A percentile compares a stretch with the other conserved stretches of the same genome.
Conservation (phyloP, 2,888 invertebrate genomes). For the Phaedon cochleariae region DNA sequence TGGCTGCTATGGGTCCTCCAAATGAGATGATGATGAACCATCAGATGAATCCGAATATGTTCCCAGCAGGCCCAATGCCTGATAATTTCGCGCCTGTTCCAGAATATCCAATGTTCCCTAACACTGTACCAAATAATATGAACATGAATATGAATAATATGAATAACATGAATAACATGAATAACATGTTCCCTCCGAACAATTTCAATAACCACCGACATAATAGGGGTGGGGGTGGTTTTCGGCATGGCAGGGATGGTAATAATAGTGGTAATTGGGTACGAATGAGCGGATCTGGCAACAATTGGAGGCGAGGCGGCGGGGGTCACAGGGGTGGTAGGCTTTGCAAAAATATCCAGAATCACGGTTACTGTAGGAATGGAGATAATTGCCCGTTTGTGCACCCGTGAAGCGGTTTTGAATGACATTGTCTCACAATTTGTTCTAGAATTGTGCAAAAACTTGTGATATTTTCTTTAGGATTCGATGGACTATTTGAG, state of each 20-base stretch:
- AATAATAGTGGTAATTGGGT: constrained; percentile 65
- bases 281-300: constrained; percentile 60
- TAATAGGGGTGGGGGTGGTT: constrained; percentile 51
- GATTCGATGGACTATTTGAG: constrained; percentile 12
- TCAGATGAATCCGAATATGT: constrained; percentile 55
- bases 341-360: constrained; percentile 81
- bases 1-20: constrained; percentile 56
- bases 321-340: constrained; percentile 62
- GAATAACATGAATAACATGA: constrained; percentile 27
- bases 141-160: constrained; percentile 16
- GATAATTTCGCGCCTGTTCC: constrained; percentile 33
- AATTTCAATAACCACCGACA: constrained; percentile 59
- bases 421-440: constrained; percentile 15
- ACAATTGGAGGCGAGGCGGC: constrained; percentile 64
- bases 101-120: constrained; percentile 22
- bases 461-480: constrained; percentile 36
- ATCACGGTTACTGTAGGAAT: constrained; percentile 82
- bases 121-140: constrained; percentile 10
- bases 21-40: constrained; percentile 53
- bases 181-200: constrained; percentile 50
- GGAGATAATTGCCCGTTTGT: constrained; percentile 85
- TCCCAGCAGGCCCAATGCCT: constrained; percentile 47
- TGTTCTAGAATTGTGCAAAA: constrained; percentile 28
- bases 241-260: constrained; percentile 43
- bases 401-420: constrained; percentile 67